Evolutionary conservation across 2,797 vertebrate species (phyloP).

Genomic region (Squalus acanthias): DNA sequence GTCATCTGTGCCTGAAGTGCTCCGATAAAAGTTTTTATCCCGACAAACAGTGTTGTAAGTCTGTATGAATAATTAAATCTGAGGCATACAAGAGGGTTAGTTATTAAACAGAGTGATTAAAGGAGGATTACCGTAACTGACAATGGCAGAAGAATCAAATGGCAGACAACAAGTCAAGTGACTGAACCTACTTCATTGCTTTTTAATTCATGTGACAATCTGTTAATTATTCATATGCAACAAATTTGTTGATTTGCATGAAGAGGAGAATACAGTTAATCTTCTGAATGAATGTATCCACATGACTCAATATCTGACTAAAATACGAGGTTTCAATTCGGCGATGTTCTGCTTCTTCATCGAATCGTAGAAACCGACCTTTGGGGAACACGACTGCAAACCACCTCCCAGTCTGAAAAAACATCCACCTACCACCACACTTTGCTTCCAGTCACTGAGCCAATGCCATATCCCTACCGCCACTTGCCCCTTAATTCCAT

Average conservation of each 20-base stretch:
- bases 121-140: conserved; percentile 49
- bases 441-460: no score
- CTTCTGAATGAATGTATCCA: conserved; percentile 45
- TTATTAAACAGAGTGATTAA: conserved; percentile 53
- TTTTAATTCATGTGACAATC: conserved; percentile 49
- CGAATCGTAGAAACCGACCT: not conserved
- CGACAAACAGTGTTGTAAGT: conserved; percentile 50
- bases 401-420: no score
- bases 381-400: no score
- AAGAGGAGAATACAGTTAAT: conserved; percentile 46
- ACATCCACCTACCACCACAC: no score
- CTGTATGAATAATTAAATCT: conserved; percentile 59
- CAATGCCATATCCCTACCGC: no score
- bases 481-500: no score
- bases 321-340: not conserved
- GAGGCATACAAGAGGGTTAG: conserved; percentile 48
- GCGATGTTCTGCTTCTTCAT: not conserved
- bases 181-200: conserved; percentile 44
- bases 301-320: conserved; percentile 43
- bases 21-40: conserved; percentile 57
- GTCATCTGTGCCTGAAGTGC: conserved; percentile 48
- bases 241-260: conserved; percentile 28
- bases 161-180: conserved; percentile 48
- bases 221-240: conserved; percentile 27
- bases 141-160: conserved; percentile 47